A percentile compares a stretch with the other conserved stretches of the same genome.
phyloP scores from a whole-genome alignment of 2,797 vertebrate genomes.

The Pipistrellus nathusii region DNA sequence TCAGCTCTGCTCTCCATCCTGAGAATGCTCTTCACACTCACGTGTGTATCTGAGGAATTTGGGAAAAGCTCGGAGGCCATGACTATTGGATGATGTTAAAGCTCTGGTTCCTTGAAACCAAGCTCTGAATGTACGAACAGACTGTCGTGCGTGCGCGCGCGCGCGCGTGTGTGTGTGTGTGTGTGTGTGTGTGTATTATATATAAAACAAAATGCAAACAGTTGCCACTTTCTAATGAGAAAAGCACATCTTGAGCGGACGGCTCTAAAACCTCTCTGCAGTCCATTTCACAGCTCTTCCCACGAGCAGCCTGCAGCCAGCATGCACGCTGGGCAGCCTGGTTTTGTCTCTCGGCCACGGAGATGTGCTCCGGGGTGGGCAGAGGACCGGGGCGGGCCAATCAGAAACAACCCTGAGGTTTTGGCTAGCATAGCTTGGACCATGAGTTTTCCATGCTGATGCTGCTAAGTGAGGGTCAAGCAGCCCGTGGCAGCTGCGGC shows the following conservation, averaged over 20 bases:
- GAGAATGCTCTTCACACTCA: conserved; percentile 51
- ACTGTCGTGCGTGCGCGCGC: no score
- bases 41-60: conserved; percentile 72
- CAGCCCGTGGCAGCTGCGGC: neutral
- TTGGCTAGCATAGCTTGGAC: neutral
- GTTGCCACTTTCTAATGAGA: neutral
- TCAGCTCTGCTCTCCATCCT: conserved; percentile 59
- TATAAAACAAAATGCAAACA: neutral
- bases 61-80: conserved; percentile 71
- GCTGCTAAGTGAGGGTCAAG: neutral
- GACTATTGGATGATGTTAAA: neutral
- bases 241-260: neutral
- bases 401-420: neutral
- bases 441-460: neutral
- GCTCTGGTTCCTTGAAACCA: neutral
- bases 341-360: rapidly evolving
- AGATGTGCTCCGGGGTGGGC: neutral
- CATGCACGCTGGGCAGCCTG: rapidly evolving
- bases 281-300: rapidly evolving
- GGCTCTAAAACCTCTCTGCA: neutral
- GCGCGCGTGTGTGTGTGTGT: no score
- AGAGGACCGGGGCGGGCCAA: neutral
- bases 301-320: neutral
- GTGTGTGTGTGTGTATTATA: no score
- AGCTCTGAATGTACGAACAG: neutral